Evolutionary conservation across 2,797 vertebrate genomes (phyloP).

Genomic region (Acrossocheilus wenchowensis): DNA sequence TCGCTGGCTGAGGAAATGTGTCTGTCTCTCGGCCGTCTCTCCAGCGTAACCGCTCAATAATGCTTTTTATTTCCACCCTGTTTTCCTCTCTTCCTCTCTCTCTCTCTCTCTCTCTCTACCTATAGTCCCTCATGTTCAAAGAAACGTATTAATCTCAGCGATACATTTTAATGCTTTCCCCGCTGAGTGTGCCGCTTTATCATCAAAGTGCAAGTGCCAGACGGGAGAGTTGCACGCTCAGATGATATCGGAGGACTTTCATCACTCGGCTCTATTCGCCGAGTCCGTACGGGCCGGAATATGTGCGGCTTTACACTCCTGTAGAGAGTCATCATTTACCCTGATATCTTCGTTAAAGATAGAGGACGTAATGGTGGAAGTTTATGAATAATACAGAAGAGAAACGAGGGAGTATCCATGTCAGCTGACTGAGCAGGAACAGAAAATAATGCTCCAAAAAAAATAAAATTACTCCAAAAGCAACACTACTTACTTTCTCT

Average conservation of each 20-base stretch:
- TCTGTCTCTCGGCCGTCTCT: constrained; percentile 33
- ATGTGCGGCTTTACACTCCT: constrained; percentile 47
- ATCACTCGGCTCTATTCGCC: constrained; percentile 65
- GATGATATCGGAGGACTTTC: constrained; percentile 74
- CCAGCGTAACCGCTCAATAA: constrained; percentile 43
- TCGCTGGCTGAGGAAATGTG: constrained; percentile 52
- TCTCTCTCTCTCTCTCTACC: constrained; percentile 54
- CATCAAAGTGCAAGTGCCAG: constrained; percentile 71
- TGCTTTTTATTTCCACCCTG: constrained; percentile 71
- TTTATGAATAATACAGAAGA: not conserved
- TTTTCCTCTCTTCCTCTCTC: constrained; percentile 72
- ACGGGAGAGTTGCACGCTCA: constrained; percentile 67
- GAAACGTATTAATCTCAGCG: constrained; percentile 77
- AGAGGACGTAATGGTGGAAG: not conserved
- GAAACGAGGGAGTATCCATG: constrained; percentile 10
- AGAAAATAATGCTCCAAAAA: constrained; percentile 7
- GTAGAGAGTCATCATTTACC: constrained; percentile 59
- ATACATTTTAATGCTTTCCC: constrained; percentile 77
- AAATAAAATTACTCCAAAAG: not conserved
- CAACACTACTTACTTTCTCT: not conserved
- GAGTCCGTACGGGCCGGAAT: constrained; percentile 60
- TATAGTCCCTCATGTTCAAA: constrained; percentile 75
- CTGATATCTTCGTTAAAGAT: constrained; percentile 63
- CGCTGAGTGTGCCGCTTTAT: constrained; percentile 75
- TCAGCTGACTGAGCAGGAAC: constrained; percentile 31